phyloP scores from a whole-genome alignment of 1,140 invertebrate species.

The Pectinophora gossypiella region DNA sequence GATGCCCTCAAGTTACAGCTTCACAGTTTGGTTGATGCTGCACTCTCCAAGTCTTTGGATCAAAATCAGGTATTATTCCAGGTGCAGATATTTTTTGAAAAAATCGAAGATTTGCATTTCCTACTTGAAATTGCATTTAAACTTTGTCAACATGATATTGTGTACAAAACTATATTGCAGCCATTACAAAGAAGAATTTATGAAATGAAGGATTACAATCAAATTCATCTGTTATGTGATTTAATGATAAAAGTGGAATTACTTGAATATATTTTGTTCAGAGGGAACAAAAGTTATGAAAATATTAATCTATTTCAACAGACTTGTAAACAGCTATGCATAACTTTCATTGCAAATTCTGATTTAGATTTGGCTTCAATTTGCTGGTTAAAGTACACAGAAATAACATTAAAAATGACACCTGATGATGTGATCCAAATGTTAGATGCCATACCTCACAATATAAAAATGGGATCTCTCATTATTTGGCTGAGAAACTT shows the following conservation, averaged over 20 bases:
- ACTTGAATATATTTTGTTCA: conserved; percentile 55
- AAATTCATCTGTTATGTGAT: conserved; percentile 38
- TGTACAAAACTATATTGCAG: conserved; percentile 47
- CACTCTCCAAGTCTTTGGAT: conserved; percentile 3
- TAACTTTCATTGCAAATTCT: conserved; percentile 49
- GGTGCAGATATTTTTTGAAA: conserved; percentile 41
- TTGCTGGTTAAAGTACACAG: conserved; percentile 61
- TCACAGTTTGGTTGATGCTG: conserved; percentile 29
- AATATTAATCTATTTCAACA: conserved; percentile 45
- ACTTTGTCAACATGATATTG: conserved; percentile 46
- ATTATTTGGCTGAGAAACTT: conserved; percentile 62
- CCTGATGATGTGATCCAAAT: conserved; percentile 43
- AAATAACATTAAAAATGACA: conserved; percentile 32
- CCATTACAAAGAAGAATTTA: conserved; percentile 48
- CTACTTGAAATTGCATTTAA: conserved; percentile 35
- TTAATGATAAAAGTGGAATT: conserved; percentile 56
- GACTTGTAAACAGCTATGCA: conserved; percentile 44
- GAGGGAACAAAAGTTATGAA: conserved; percentile 42
- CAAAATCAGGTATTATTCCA: conserved; percentile 23
- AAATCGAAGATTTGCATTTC: conserved; percentile 43
- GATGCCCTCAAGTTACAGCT: conserved; percentile 45
- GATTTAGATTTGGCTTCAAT: conserved; percentile 64
- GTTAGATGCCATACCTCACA: conserved; percentile 51
- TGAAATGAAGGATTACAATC: conserved; percentile 23
- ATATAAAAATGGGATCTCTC: conserved; percentile 57